Percentiles rank a stretch among this genome's conserved stretches.
These are phyloP conservation scores for Puma concolor DNA, from an alignment of 2,113 vertebrate genomes.

Conservation along the genomic window DNA sequence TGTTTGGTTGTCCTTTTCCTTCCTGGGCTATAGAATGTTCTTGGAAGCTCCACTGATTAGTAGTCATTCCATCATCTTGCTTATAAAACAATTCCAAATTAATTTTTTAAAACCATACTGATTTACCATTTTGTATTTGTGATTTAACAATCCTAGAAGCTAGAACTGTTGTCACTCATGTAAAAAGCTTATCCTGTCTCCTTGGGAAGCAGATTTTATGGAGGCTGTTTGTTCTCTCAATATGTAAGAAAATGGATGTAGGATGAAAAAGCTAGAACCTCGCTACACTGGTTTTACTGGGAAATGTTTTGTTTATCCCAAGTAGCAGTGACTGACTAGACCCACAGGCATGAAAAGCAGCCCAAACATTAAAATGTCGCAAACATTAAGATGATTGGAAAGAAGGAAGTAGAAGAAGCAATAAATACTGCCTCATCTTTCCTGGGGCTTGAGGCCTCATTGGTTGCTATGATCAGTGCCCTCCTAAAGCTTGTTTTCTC, in stretches of 20 bases:
- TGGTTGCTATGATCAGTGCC: neutral
- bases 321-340: conserved; percentile 36
- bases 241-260: conserved; percentile 43
- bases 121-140: conserved; percentile 71
- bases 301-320: conserved; percentile 34
- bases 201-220: neutral
- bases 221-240: conserved; percentile 36
- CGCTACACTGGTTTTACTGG: neutral
- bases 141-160: conserved; percentile 64
- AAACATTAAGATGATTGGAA: conserved; percentile 21
- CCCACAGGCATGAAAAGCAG: conserved; percentile 41
- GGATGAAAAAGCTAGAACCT: conserved; percentile 51
- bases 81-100: conserved; percentile 59
- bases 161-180: conserved; percentile 47
- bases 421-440: neutral
- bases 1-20: conserved; percentile 54
- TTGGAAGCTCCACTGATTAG: conserved; percentile 59
- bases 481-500: neutral
- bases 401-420: conserved; percentile 17
- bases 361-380: neutral
- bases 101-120: conserved; percentile 44
- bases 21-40: conserved; percentile 50
- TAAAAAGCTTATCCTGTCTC: conserved; percentile 35
- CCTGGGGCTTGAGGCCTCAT: neutral
- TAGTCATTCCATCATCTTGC: conserved; percentile 46